phyloP scores from a whole-genome alignment of 1,140 invertebrate species.

The Rhizoglyphus robini region DNA sequence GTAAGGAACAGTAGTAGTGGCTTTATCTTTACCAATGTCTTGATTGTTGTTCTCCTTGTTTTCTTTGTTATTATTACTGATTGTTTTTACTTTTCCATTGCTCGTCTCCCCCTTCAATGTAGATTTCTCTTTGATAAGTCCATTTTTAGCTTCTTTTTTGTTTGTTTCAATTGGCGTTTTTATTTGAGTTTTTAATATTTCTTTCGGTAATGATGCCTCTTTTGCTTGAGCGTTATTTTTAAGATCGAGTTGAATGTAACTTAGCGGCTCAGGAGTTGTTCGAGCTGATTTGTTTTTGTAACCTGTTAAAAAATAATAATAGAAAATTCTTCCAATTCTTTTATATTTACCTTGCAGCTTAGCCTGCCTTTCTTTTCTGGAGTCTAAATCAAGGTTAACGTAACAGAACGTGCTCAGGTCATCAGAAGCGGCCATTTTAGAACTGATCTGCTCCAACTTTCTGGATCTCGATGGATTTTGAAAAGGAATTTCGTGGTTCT shows the following conservation, averaged over 20 bases:
- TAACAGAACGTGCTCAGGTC: conserved; percentile 7
- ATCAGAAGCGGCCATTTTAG: neutral
- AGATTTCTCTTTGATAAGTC: neutral
- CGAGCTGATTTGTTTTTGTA: neutral
- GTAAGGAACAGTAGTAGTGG: conserved; percentile 41
- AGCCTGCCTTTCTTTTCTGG: neutral
- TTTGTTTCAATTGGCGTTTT: neutral
- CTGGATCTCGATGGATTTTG: neutral
- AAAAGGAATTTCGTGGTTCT: conserved; percentile 4
- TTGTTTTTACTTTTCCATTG: neutral
- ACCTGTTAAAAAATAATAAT: neutral
- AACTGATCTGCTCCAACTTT: neutral
- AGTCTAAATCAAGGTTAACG: conserved; percentile 2
- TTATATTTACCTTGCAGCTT: neutral
- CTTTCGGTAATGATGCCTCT: neutral
- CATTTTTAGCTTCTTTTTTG: neutral
- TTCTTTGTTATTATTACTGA: neutral
- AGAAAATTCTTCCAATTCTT: too few species aligned
- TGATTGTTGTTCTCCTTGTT: neutral
- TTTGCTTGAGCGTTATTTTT: too few species aligned
- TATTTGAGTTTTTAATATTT: neutral
- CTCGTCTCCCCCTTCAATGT: neutral
- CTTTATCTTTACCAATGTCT: too few species aligned
- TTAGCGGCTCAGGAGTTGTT: neutral
- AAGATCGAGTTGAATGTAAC: conserved; percentile 7